Conservation (phyloP, 1,140 invertebrate genomes). For the Wiebesia pumilae region DNA sequence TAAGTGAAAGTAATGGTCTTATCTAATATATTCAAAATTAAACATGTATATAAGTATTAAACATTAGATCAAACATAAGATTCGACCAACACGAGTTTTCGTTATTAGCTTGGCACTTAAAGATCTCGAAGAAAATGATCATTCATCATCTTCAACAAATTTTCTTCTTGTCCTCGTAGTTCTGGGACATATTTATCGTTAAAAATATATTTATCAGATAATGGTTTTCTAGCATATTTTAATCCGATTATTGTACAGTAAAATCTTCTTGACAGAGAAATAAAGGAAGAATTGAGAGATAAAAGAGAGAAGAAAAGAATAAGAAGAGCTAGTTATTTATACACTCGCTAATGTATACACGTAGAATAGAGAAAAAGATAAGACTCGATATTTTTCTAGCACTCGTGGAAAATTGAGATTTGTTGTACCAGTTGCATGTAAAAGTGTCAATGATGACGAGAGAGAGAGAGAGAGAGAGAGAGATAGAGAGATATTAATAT, state of each 20-base stretch:
- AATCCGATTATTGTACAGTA: constrained; percentile 17
- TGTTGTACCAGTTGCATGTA: background rate
- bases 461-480: too few species aligned
- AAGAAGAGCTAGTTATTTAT: constrained; percentile 30
- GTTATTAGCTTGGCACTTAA: too few species aligned
- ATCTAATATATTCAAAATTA: too few species aligned
- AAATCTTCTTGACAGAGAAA: background rate
- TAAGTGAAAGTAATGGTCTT: too few species aligned
- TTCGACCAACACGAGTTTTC: too few species aligned
- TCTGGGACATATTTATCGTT: constrained; percentile 35
- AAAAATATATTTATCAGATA: too few species aligned
- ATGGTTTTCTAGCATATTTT: constrained; percentile 44
- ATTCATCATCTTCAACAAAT: constrained; percentile 42
- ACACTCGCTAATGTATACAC: background rate
- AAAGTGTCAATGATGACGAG: background rate
- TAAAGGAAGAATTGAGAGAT: too few species aligned
- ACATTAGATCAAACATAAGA: too few species aligned
- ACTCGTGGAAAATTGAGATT: background rate
- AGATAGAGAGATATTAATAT: too few species aligned
- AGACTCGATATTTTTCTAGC: constrained; percentile 35
- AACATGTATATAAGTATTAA: too few species aligned
- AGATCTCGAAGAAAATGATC: too few species aligned
- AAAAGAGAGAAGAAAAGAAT: too few species aligned
- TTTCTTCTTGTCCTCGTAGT: constrained; percentile 22
- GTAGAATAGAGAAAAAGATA: background rate